phyloP scores from a whole-genome alignment of 1,140 invertebrate genomes.

The Triops longicaudatus region DNA sequence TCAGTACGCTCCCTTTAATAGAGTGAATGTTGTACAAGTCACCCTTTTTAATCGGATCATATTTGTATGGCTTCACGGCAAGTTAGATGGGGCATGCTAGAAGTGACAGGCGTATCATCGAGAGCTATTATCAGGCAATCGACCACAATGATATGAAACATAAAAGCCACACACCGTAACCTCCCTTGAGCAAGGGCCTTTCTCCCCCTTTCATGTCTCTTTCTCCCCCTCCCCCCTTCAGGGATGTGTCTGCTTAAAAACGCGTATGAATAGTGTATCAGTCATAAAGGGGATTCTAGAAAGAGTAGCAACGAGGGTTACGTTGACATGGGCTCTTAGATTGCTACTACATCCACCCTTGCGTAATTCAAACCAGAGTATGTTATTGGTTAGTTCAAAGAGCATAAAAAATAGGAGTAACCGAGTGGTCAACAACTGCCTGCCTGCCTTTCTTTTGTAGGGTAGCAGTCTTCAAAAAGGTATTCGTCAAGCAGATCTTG shows the following conservation, averaged over 20 bases:
- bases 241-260: neutral
- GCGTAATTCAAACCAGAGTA: neutral
- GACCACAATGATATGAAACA: slow-evolving; percentile 7
- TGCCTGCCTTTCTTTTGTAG: too few species aligned
- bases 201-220: neutral
- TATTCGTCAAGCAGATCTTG: too few species aligned
- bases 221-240: neutral
- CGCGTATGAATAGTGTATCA: slow-evolving; percentile 7
- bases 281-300: neutral
- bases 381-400: too few species aligned
- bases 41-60: slow-evolving; percentile 10
- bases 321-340: neutral
- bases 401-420: too few species aligned
- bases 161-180: neutral
- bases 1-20: neutral
- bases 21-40: neutral
- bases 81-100: neutral
- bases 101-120: slow-evolving; percentile 11
- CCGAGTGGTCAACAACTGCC: too few species aligned
- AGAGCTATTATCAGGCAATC: neutral
- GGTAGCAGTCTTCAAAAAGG: too few species aligned
- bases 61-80: slow-evolving; percentile 14
- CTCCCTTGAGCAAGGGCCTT: neutral
- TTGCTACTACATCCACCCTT: neutral
- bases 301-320: neutral